Conservation (phyloP, 2,797 vertebrate species). For the Cuculus canorus region DNA sequence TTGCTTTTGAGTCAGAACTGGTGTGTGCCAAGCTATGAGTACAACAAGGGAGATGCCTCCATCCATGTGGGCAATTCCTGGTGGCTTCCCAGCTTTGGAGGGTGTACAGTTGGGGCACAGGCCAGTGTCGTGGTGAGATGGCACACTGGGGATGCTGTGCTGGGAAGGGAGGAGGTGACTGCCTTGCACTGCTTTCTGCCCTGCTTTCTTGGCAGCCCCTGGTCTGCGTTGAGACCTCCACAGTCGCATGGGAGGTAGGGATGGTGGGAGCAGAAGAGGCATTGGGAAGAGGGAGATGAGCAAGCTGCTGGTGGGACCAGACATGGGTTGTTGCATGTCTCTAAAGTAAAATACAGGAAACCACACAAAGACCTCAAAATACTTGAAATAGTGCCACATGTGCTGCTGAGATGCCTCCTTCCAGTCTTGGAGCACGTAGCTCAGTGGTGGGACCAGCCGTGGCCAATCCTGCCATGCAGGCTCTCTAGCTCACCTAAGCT, state of each 20-base stretch:
- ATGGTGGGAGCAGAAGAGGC: not conserved
- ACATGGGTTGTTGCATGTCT: fast-evolving
- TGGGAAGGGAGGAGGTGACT: not conserved
- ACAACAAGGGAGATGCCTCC: not conserved
- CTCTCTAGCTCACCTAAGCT: not conserved
- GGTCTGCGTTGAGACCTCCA: not conserved
- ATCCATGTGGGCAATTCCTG: not conserved
- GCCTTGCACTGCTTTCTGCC: not conserved
- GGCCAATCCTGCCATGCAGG: not conserved
- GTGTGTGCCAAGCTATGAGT: not conserved
- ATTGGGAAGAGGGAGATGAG: not conserved
- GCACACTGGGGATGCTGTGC: not conserved
- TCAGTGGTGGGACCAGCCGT: not conserved
- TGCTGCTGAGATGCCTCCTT: not conserved
- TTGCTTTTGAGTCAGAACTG: not conserved
- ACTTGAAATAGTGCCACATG: not conserved
- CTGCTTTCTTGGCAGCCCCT: not conserved
- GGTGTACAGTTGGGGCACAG: fast-evolving
- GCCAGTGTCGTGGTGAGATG: not conserved
- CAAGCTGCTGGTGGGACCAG: not conserved
- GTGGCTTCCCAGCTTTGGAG: not conserved
- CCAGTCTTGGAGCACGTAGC: fast-evolving
- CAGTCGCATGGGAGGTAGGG: fast-evolving
- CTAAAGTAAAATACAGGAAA: not conserved
- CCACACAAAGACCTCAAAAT: not conserved